Percentiles rank a stretch among this genome's conserved stretches.
These are phyloP conservation scores for Heliconius nattereri DNA, from an alignment of 1,140 invertebrate species.

Conservation along the genomic window DNA sequence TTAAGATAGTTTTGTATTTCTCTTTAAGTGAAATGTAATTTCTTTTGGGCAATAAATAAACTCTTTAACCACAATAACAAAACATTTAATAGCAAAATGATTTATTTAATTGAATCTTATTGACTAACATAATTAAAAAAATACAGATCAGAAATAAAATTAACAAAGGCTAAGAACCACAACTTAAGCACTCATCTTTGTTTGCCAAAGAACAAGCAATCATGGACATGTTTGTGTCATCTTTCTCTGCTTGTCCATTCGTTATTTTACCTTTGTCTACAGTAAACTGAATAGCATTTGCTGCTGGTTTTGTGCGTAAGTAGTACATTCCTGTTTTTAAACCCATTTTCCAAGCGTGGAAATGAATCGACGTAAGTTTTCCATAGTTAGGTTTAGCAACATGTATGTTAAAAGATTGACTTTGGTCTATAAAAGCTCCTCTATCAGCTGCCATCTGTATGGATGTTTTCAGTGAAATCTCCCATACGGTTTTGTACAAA, in stretches of 20 bases:
- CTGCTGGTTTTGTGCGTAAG: conserved; percentile 97
- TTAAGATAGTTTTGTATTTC: too few species aligned
- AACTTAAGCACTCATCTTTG: conserved; percentile 94
- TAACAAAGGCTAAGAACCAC: conserved; percentile 82
- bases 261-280: conserved; percentile 92
- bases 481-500: conserved; percentile 99
- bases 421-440: conserved; percentile 99
- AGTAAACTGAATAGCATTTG: conserved; percentile 98
- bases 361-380: conserved; percentile 98
- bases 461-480: conserved; percentile 96
- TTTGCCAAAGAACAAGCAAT: conserved; percentile 94
- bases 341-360: conserved; percentile 97
- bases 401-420: conserved; percentile 98
- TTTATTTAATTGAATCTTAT: conserved; percentile 1
- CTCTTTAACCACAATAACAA: too few species aligned
- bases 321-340: conserved; percentile 99
- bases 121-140: background rate
- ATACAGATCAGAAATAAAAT: background rate
- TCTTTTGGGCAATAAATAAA: too few species aligned
- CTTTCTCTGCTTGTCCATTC: conserved; percentile 65
- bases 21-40: too few species aligned
- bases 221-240: conserved; percentile 86
- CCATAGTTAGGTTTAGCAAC: conserved; percentile 96
- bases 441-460: conserved; percentile 99
- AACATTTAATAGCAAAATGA: background rate